These are phyloP conservation scores for Hybognathus amarus DNA, from an alignment of 2,797 vertebrate genomes.

Conservation along the genomic window DNA sequence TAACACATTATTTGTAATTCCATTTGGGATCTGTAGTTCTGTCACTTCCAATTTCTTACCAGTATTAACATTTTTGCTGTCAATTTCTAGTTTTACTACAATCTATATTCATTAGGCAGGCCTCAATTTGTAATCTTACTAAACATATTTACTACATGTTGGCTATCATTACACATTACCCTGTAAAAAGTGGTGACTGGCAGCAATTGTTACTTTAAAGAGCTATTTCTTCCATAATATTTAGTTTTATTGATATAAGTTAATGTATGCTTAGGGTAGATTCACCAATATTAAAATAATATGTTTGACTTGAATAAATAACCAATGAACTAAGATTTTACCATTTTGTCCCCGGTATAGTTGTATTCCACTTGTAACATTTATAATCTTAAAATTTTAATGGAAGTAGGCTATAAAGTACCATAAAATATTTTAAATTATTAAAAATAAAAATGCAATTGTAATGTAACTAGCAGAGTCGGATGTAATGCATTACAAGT, in stretches of 20 bases:
- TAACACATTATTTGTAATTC: conserved; percentile 4
- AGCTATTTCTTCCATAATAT: neutral
- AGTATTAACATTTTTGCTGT: neutral
- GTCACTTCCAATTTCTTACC: neutral
- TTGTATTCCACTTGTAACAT: neutral
- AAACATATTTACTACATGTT: neutral
- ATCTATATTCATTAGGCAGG: neutral
- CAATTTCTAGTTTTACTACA: neutral
- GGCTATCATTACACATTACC: neutral
- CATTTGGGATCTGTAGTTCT: neutral
- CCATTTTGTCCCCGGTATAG: neutral
- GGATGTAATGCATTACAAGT: neutral
- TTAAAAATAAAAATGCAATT: neutral
- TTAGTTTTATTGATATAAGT: neutral
- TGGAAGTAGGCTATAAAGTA: neutral
- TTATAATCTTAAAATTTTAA: neutral
- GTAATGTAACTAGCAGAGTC: neutral
- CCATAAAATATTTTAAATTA: neutral
- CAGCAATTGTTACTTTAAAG: neutral
- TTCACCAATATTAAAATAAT: neutral
- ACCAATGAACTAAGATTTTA: neutral
- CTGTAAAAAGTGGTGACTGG: neutral
- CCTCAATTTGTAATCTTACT: too few species aligned
- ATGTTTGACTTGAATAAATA: neutral
- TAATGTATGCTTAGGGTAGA: neutral